These are phyloP conservation scores for Acridotheres tristis DNA, from an alignment of 2,797 vertebrate genomes.

Conservation along the genomic window DNA sequence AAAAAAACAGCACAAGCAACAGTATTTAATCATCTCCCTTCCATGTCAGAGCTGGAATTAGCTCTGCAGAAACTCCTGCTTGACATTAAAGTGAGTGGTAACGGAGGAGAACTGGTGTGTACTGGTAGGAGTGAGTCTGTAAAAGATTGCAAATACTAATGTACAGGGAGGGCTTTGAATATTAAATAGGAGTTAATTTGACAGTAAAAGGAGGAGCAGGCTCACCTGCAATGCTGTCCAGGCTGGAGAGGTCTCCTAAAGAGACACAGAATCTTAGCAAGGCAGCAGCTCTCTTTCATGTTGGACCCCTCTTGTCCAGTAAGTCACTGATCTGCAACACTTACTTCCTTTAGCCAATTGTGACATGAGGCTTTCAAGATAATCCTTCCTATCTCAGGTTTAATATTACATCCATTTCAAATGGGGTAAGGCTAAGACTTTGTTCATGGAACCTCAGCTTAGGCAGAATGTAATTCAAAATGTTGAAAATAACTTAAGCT, in stretches of 20 bases:
- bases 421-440: background rate
- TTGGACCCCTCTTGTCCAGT: background rate
- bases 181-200: background rate
- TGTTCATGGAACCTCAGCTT: background rate
- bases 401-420: background rate
- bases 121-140: background rate
- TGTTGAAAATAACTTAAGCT: background rate
- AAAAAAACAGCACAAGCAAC: background rate
- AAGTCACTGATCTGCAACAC: background rate
- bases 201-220: background rate
- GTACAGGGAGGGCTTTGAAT: rapidly evolving
- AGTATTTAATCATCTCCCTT: background rate
- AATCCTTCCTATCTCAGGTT: background rate
- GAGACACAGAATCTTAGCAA: background rate
- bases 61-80: background rate
- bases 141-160: background rate
- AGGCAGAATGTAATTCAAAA: background rate
- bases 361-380: background rate
- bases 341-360: background rate
- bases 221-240: background rate
- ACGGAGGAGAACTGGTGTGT: background rate
- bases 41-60: background rate
- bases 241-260: background rate
- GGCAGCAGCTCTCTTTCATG: background rate
- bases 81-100: background rate